Evolutionary conservation across 2,113 vertebrate species (phyloP), one percentile per base, ranked within the genome.

Genomic region (Saguinus imperator): DNA sequence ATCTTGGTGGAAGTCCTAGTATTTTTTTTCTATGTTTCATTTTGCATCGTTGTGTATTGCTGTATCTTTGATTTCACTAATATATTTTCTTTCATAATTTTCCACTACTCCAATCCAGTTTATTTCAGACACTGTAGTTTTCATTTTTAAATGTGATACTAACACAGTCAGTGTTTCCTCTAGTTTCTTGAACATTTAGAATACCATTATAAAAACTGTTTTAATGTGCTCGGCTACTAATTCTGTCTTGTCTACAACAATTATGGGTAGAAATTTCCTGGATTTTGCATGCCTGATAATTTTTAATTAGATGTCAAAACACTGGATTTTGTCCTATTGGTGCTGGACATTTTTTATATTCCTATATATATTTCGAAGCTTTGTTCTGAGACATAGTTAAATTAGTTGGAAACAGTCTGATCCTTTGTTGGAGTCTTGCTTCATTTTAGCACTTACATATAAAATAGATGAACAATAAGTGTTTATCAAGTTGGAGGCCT

Each of bases 321-420:
- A 48, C 76, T 73, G 10, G 66, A 85, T 45, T 93, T 73, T 75
- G 52, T 48, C 32, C 83, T 95, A 13, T 48, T 77, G 32, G 27
- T 83, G 52, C 20, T 72, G 6, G 55, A 37, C n/a, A 85, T 72
- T 85, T 81, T 84, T 43, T 61, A 8, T 89, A 79, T 83, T 81
- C 23, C 8, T 61, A 48, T 23, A 72, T 61, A 73, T 29, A 45
- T 82, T 57, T 32, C 77, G 52, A 93, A 87, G 13, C 5, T 96
- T 87, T 92, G 25, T 89, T 93, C n/a, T 45, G 48, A 93, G 27
- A 58, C 4, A 81, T 13, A 87, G 48, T 68, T 93, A 95, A 90
- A 37, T 61, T 68, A 37, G 37, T 35, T 72, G 68, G 18, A 72
- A 95, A 77, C 18, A 87, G 23, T 61, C 32, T 77, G 82, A 68